Evolutionary conservation across 2,113 vertebrate species (phyloP).

Genomic region (Mesocricetus auratus): DNA sequence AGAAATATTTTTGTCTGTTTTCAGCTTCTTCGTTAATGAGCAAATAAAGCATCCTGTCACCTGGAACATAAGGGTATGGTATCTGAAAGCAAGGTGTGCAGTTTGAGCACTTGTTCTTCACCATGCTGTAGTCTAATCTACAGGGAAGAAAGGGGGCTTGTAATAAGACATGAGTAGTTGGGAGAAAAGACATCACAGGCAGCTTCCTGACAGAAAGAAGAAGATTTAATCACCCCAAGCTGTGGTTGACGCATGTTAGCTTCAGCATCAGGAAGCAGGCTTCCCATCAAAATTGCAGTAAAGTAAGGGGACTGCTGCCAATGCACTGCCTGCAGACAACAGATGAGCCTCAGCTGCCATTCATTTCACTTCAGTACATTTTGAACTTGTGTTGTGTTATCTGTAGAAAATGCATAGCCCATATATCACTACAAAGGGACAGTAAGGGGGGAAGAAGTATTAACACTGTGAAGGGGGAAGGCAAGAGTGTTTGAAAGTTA

Average conservation of each 20-base stretch:
- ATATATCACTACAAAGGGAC: slow-evolving; percentile 76
- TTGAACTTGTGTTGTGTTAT: slow-evolving; percentile 74
- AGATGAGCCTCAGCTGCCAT: slow-evolving; percentile 78
- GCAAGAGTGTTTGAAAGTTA: not conserved
- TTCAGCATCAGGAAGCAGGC: slow-evolving; percentile 67
- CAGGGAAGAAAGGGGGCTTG: slow-evolving; percentile 76
- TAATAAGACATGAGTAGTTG: slow-evolving; percentile 84
- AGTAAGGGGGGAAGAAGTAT: slow-evolving; percentile 42
- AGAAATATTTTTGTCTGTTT: slow-evolving; percentile 54
- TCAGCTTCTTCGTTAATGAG: slow-evolving; percentile 67
- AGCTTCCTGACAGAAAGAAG: slow-evolving; percentile 82
- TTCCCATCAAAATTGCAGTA: slow-evolving; percentile 77
- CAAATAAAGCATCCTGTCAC: slow-evolving; percentile 74
- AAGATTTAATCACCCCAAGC: slow-evolving; percentile 84
- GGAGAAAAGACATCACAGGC: slow-evolving; percentile 84
- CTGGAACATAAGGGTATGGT: slow-evolving; percentile 67
- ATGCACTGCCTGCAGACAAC: slow-evolving; percentile 71
- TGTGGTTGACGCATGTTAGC: slow-evolving; percentile 66
- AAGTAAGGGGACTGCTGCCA: slow-evolving; percentile 77
- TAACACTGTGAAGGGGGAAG: slow-evolving; percentile 30
- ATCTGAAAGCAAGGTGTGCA: slow-evolving; percentile 74
- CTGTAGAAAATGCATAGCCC: slow-evolving; percentile 65
- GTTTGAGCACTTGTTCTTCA: slow-evolving; percentile 58
- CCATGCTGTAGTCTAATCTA: slow-evolving; percentile 48
- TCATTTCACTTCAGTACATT: slow-evolving; percentile 82